These are phyloP conservation scores for Notarius lentiginosus DNA, from an alignment of 2,113 vertebrate species.

Conservation along the genomic window DNA sequence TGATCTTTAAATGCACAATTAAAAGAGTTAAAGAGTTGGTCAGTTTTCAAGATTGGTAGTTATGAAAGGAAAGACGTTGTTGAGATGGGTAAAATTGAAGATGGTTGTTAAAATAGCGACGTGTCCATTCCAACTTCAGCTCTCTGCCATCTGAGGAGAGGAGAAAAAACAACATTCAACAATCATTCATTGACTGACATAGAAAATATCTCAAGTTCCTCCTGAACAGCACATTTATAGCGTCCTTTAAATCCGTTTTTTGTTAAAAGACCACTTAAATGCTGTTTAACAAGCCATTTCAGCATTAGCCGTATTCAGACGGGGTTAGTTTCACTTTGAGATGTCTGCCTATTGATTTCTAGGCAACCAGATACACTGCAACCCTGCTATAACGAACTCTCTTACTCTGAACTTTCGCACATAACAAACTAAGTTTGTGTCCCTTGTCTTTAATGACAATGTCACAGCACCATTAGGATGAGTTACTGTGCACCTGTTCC, in stretches of 20 bases:
- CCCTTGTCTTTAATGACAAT: too few species aligned
- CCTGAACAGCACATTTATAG: neutral
- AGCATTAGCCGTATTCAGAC: neutral
- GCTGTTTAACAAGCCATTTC: neutral
- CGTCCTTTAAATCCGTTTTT: neutral
- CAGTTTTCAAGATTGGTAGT: slow-evolving; percentile 67
- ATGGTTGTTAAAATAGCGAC: slow-evolving; percentile 71
- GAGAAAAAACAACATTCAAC: neutral
- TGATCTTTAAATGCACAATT: slow-evolving; percentile 68
- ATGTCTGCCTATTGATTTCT: too few species aligned
- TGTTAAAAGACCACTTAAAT: neutral
- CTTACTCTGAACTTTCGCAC: too few species aligned
- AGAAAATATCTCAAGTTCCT: neutral
- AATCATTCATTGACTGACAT: too few species aligned
- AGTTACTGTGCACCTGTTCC: too few species aligned
- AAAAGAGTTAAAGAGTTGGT: slow-evolving; percentile 71
- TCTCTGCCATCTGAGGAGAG: slow-evolving; percentile 86
- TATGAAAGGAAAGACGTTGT: slow-evolving; percentile 14
- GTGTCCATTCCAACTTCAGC: slow-evolving; percentile 80
- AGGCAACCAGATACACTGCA: too few species aligned
- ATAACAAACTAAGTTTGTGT: too few species aligned
- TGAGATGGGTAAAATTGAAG: slow-evolving; percentile 62
- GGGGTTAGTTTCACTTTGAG: too few species aligned
- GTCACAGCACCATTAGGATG: too few species aligned
- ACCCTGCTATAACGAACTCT: too few species aligned